Base-by-base conservation (phyloP, 1,140 invertebrate species). In the Hypsibius dujardini region DNA sequence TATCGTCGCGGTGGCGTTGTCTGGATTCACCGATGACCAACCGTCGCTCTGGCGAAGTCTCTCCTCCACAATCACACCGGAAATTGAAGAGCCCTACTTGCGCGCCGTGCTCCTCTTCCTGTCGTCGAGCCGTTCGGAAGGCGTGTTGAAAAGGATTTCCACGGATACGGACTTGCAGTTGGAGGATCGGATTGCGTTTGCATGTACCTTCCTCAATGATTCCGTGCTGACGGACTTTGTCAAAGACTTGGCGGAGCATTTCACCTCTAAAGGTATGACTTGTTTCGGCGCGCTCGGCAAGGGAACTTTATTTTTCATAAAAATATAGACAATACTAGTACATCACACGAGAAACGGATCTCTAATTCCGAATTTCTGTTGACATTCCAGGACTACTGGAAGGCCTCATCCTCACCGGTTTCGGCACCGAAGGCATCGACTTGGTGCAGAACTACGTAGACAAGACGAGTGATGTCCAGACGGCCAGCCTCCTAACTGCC, bases 131-230 rank as follows among this genome's bases (percentile, higher is more conserved):
- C 3, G 70, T 74, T 70, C 12, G n/a, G 40, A 74, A 73, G 46
- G 70, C 70, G 74, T 70, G 76, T 75, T 46, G 7, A 1, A 46
- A 47, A 62, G 2, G 45, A 73, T 73, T 46, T 15, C n/a, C 40
- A 28, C 46, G 59, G 90, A 93, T 79, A 84, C 82, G 59, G 87
- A 85, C n/a, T 85, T 93, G 77, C 84, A 86, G 40, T 85, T 95
- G 2, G 85, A 88, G 75, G 93, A 97, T 81, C 82, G 90, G 75
- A 86, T 95, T 59, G 92, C 90, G n/a, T 95, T 96, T 83, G 92
- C 92, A 46, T 88, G 90, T 75, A 87, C 87, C 12, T 72, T 72
- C 45, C 70, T 72, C 12, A 71, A 47, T 46, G 71, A 72, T 50
- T 15, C 47, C 40, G 46, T 78, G 77, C 73, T 80, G 56, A 72